phyloP scores from a whole-genome alignment of 2,797 vertebrate species.

The Miichthys miiuy region DNA sequence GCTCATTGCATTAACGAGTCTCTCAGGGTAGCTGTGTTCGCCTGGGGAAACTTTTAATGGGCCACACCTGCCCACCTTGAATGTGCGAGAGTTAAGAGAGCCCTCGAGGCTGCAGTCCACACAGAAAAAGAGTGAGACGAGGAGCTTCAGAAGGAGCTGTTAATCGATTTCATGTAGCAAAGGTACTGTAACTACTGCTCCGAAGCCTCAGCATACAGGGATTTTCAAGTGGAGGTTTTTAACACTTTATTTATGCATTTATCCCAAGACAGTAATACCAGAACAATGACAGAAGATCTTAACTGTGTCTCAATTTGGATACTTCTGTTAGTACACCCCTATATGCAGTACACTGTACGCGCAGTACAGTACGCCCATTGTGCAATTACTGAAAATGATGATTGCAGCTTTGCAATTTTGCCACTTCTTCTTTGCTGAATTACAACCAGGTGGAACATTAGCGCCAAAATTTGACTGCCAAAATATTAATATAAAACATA shows the following conservation, averaged over 20 bases:
- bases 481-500: no score
- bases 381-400: no score
- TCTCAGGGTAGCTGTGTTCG: slow-evolving; percentile 4
- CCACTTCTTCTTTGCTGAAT: no score
- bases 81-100: slow-evolving; percentile 24
- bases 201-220: neutral
- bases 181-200: neutral
- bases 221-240: neutral
- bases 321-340: no score
- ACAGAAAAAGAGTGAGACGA: neutral
- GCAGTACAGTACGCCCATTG: no score
- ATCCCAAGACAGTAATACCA: neutral
- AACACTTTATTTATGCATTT: neutral
- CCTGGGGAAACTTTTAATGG: slow-evolving; percentile 33
- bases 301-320: no score
- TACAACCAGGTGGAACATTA: no score
- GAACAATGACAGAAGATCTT: no score
- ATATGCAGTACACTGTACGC: no score
- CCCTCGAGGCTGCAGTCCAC: neutral
- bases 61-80: slow-evolving; percentile 13
- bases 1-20: slow-evolving; percentile 15
- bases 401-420: no score
- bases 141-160: slow-evolving; percentile 1
- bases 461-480: no score
- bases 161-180: neutral